Conservation (phyloP, 2,113 vertebrate species). For the Lepus americanus region DNA sequence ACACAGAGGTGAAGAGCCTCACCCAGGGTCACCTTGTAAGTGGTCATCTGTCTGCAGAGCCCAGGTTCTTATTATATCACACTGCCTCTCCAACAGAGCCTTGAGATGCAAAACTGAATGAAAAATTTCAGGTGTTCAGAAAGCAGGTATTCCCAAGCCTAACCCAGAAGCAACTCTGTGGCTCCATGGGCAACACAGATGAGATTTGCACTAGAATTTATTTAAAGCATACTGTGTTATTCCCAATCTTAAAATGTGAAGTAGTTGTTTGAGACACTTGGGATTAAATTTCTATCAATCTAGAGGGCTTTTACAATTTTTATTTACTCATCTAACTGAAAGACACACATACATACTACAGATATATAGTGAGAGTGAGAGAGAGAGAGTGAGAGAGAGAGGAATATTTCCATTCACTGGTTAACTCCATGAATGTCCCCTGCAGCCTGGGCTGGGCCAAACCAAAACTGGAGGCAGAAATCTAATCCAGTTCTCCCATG, state of each 20-base stretch:
- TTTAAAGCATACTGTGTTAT: not conserved
- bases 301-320: no score
- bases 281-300: not conserved
- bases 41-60: not conserved
- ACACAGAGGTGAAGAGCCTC: not conserved
- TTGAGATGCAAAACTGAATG: not conserved
- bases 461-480: no score
- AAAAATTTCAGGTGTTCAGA: not conserved
- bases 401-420: no score
- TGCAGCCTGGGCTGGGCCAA: no score
- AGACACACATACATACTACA: no score
- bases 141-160: not conserved
- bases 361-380: no score
- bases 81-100: not conserved
- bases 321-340: no score
- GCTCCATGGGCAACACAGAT: no score
- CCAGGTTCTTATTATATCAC: not conserved
- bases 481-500: no score
- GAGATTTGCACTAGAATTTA: not conserved
- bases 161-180: not conserved
- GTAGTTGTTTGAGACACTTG: not conserved
- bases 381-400: no score
- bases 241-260: not conserved
- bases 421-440: no score
- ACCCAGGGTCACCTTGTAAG: fast-evolving